Percentiles rank a stretch among this genome's conserved stretches.
These are phyloP conservation scores for Monochamus alternatus DNA, from an alignment of 2,888 invertebrate species.

Conservation along the genomic window DNA sequence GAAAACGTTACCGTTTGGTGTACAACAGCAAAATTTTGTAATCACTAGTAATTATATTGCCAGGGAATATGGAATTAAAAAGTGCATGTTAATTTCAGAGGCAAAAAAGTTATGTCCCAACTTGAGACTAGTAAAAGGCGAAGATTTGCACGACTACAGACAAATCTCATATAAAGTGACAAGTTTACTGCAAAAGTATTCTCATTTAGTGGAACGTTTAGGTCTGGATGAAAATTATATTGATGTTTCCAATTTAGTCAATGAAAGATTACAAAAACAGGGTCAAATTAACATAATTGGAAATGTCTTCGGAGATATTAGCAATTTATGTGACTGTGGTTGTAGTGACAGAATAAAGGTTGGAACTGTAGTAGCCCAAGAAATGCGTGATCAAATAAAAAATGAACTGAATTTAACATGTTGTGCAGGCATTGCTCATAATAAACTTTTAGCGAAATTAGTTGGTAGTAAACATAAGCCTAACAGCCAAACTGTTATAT, in stretches of 20 bases:
- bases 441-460: conserved; percentile 88
- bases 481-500: conserved; percentile 86
- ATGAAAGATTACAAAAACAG: conserved; percentile 69
- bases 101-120: conserved; percentile 83
- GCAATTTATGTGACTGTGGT: conserved; percentile 80
- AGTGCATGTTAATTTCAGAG: conserved; percentile 85
- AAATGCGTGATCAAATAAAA: conserved; percentile 81
- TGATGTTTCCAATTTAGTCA: conserved; percentile 82
- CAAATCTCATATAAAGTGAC: conserved; percentile 85
- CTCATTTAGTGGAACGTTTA: conserved; percentile 83
- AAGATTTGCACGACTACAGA: conserved; percentile 87
- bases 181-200: conserved; percentile 80
- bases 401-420: conserved; percentile 82
- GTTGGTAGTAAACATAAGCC: conserved; percentile 84
- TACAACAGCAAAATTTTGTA: conserved; percentile 88
- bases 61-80: conserved; percentile 82
- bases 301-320: conserved; percentile 75
- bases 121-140: conserved; percentile 84
- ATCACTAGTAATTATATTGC: conserved; percentile 91
- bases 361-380: conserved; percentile 83
- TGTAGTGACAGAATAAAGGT: conserved; percentile 80
- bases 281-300: conserved; percentile 67
- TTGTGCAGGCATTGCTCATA: conserved; percentile 88
- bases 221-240: conserved; percentile 91
- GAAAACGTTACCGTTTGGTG: conserved; percentile 80